These are phyloP conservation scores for Venusia cambrica DNA, from an alignment of 2,888 invertebrate species.

Conservation along the genomic window DNA sequence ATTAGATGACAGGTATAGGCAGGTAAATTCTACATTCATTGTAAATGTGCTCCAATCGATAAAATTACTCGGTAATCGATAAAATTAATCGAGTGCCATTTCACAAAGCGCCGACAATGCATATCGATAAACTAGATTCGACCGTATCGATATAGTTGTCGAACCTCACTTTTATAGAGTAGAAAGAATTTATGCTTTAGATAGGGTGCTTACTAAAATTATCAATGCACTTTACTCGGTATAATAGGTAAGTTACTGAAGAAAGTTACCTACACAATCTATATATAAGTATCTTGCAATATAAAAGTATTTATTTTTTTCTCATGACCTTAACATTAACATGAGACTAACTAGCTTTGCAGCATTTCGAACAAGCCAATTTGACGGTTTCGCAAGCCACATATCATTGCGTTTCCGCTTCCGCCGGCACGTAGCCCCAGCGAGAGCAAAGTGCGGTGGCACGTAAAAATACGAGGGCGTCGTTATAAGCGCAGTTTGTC, in stretches of 20 bases:
- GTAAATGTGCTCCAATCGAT: slow-evolving; percentile 6
- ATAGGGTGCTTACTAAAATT: not conserved
- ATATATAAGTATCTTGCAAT: no score
- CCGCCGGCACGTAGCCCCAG: slow-evolving; percentile 15
- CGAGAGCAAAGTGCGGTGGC: slow-evolving; percentile 50
- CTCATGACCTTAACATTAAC: no score
- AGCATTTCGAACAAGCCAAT: no score
- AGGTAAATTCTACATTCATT: not conserved
- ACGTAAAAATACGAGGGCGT: slow-evolving; percentile 57
- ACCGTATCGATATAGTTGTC: slow-evolving; percentile 17
- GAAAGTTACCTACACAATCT: no score
- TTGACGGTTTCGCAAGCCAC: slow-evolving; percentile 11
- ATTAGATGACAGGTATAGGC: no score
- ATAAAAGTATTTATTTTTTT: no score
- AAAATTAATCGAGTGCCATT: slow-evolving; percentile 45
- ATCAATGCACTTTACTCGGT: not conserved
- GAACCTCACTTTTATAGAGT: slow-evolving; percentile 11
- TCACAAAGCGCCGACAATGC: slow-evolving; percentile 37
- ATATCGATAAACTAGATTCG: slow-evolving; percentile 20
- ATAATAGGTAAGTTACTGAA: no score
- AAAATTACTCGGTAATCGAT: slow-evolving; percentile 31
- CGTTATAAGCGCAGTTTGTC: slow-evolving; percentile 61
- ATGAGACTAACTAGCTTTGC: no score
- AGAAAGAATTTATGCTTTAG: slow-evolving; percentile 9
- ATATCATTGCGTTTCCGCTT: slow-evolving; percentile 19